These are phyloP conservation scores for Conger conger DNA, from an alignment of 2,113 vertebrate species.

Conservation along the genomic window DNA sequence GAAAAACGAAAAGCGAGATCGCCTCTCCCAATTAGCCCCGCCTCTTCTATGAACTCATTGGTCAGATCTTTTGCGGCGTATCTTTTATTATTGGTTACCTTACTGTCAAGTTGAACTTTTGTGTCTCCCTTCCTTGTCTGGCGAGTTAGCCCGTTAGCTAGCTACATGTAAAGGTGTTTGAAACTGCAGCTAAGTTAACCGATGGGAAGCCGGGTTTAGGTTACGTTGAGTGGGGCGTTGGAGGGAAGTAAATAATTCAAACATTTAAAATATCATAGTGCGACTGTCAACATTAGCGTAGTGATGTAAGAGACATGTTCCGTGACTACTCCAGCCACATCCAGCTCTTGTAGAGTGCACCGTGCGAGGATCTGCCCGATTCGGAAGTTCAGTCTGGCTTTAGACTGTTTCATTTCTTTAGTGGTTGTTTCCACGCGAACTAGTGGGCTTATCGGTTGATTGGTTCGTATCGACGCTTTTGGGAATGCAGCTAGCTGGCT, in stretches of 20 bases:
- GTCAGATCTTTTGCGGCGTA: conserved; percentile 6
- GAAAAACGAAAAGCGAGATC: conserved; percentile 30
- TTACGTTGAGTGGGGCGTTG: conserved; percentile 27
- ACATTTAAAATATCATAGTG: conserved; percentile 11
- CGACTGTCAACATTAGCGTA: neutral
- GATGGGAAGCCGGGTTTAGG: conserved; percentile 37
- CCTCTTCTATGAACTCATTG: conserved; percentile 43
- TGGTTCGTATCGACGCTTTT: neutral
- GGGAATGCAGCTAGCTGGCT: neutral
- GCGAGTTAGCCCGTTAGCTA: neutral
- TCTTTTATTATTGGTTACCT: conserved; percentile 47
- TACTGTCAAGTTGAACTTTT: conserved; percentile 49
- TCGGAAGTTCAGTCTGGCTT: neutral
- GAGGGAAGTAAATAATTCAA: conserved; percentile 45
- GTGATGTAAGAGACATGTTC: neutral
- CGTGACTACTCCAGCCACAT: neutral
- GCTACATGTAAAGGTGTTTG: conserved; percentile 24
- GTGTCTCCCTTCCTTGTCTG: conserved; percentile 45
- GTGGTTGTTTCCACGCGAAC: neutral
- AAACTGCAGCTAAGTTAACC: conserved; percentile 19
- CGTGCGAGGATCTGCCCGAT: neutral
- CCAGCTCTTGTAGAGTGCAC: neutral
- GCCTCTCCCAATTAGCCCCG: conserved; percentile 14
- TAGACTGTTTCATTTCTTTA: neutral
- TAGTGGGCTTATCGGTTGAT: neutral